Conservation (phyloP, 30 jellyfish, hydroid and myxozoan species). For the Rhopilema esculentum region DNA sequence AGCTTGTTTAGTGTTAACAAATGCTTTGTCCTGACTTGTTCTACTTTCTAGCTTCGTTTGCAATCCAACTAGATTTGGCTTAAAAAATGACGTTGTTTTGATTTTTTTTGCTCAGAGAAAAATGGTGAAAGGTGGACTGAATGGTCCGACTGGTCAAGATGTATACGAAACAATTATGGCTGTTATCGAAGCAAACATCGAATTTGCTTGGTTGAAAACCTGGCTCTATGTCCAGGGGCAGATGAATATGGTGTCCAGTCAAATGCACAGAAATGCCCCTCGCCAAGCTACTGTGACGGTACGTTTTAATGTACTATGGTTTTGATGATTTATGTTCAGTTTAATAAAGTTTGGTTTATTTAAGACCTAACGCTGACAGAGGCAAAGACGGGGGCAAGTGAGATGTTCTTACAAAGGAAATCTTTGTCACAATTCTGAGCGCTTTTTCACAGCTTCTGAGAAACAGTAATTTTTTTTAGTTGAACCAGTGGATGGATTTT, state of each 20-base stretch:
- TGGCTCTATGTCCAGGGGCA: slow-evolving; percentile 64
- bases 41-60: no score
- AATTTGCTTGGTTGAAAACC: slow-evolving; percentile 37
- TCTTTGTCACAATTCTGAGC: no score
- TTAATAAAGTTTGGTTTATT: neutral
- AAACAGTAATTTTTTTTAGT: neutral
- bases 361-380: no score
- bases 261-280: slow-evolving; percentile 53
- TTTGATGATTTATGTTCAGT: neutral
- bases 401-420: no score
- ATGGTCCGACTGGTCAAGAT: slow-evolving; percentile 65
- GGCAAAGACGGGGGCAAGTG: no score
- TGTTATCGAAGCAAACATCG: slow-evolving; percentile 64
- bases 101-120: slow-evolving; percentile 26
- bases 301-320: neutral
- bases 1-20: no score
- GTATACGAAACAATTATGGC: slow-evolving; percentile 27
- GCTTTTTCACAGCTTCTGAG: neutral
- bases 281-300: slow-evolving; percentile 32
- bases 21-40: no score
- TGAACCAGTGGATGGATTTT: slow-evolving; percentile 62
- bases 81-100: no score
- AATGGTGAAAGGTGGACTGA: slow-evolving; percentile 41
- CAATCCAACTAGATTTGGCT: no score
- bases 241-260: slow-evolving; percentile 66